Evolutionary conservation across 2,113 vertebrate species (phyloP).

Genomic region (Gnathonemus echidnorhynchus): DNA sequence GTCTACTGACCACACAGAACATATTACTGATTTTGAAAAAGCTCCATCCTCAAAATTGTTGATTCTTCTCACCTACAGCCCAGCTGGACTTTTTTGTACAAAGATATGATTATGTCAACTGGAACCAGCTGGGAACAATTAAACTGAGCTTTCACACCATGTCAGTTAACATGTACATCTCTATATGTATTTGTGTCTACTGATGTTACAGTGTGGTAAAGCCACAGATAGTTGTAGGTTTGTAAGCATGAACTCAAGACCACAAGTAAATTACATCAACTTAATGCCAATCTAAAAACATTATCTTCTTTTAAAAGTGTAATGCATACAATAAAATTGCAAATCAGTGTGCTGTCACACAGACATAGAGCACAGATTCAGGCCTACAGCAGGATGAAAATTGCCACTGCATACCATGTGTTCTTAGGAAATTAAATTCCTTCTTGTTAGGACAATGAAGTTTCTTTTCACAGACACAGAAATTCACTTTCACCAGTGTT

Average conservation of each 20-base stretch:
- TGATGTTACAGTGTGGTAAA: not conserved
- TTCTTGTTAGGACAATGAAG: not conserved
- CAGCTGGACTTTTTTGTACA: not conserved
- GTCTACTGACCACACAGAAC: not conserved
- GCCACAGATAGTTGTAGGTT: not conserved
- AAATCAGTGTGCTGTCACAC: not conserved
- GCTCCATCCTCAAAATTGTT: not conserved
- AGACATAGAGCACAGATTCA: not conserved
- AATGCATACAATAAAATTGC: not conserved
- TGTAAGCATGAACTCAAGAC: not conserved
- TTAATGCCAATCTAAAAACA: not conserved
- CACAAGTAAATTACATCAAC: not conserved
- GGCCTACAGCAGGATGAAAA: not conserved
- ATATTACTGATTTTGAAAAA: not conserved
- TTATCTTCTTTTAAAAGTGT: not conserved
- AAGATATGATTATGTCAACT: not conserved
- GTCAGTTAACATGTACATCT: not conserved
- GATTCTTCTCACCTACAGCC: not conserved
- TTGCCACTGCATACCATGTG: not conserved
- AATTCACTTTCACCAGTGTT: not conserved
- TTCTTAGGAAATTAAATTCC: not conserved
- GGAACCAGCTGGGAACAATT: not conserved
- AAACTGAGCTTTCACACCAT: not conserved
- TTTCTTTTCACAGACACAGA: not conserved
- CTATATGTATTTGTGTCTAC: not conserved